Percentiles rank a stretch among this genome's conserved stretches.
These are phyloP conservation scores for Chloroceryle aenea DNA, from an alignment of 2,113 vertebrate species.

Conservation along the genomic window DNA sequence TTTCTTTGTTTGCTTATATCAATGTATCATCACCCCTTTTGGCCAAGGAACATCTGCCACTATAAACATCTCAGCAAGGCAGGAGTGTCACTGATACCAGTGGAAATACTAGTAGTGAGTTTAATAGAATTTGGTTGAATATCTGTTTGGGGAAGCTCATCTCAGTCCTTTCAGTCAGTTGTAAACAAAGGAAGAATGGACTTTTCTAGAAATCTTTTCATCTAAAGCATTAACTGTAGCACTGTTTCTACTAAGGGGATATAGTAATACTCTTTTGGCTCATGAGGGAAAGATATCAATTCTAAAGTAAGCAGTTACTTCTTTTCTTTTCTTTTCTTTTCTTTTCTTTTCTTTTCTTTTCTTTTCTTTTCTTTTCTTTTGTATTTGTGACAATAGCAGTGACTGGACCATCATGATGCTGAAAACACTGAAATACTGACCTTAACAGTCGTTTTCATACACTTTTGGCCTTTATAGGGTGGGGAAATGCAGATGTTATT, in stretches of 20 bases:
- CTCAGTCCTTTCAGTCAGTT: background rate
- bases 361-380: background rate
- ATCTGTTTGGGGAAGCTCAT: background rate
- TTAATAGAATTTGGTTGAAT: background rate
- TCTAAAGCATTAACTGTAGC: background rate
- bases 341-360: no score
- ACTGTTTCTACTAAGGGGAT: background rate
- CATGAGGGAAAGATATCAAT: background rate
- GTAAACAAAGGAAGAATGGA: background rate
- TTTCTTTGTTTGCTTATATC: background rate
- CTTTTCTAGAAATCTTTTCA: background rate
- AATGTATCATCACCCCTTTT: background rate
- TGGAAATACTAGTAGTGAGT: background rate
- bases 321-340: background rate
- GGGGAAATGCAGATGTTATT: slow-evolving; percentile 53
- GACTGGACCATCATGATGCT: background rate
- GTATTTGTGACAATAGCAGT: background rate
- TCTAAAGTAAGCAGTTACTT: background rate
- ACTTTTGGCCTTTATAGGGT: background rate
- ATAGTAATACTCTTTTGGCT: background rate
- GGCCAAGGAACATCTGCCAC: background rate
- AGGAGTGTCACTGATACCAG: background rate
- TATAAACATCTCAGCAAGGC: background rate
- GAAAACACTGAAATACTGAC: background rate
- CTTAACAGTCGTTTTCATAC: background rate